Base-by-base conservation (phyloP, 2,888 invertebrate genomes). In the Azorinus chamasolen region DNA sequence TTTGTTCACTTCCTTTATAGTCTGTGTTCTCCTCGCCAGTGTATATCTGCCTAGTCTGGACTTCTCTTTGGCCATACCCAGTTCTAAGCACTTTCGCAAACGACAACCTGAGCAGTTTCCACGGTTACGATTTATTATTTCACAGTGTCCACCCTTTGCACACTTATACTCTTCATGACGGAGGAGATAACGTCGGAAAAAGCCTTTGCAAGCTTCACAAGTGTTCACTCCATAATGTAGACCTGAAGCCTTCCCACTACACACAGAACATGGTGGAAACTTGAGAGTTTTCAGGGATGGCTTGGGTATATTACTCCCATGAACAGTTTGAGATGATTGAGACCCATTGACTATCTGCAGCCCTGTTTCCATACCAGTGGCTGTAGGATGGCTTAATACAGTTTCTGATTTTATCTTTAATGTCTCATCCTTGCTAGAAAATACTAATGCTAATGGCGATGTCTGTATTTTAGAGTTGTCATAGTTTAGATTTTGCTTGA, bases 131-230 rank as follows among this genome's bases (percentile, higher is more conserved):
- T 69, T 74, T 4, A 65, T 71, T 5, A 81, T 68, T 24, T 54
- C 65, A 63, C 81, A 81, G 10, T 61, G 51, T 6, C 74, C 74
- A 16, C 58, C 61, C 46, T 68, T 81, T 3, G 57, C 59, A 57
- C 81, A 81, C 27, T 81, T 81, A 43, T 72, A 77, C 6, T 71
- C 64, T 22, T 66, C 68, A 25, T 71, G 70, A 24, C 74, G 55
- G 0, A 61, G 64, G 5, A 78, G 46, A 54, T 77, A 81, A 22
- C 81, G 51, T 48, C 81, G 50, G 39, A 81, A 81, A 25, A 81
- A 81, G 10, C 74, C 81, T 62, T 81, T 81, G 39, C 81, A 81
- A 2, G 81, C 81, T 57, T 81, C 81, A 53, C 81, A 81, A 18
- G 68, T 81, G 37, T 68, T 81, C 1, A 71, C 77, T 8, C 81